These are phyloP conservation scores for Alviniconcha marisindica DNA, from an alignment of 1,140 invertebrate genomes.

Conservation along the genomic window DNA sequence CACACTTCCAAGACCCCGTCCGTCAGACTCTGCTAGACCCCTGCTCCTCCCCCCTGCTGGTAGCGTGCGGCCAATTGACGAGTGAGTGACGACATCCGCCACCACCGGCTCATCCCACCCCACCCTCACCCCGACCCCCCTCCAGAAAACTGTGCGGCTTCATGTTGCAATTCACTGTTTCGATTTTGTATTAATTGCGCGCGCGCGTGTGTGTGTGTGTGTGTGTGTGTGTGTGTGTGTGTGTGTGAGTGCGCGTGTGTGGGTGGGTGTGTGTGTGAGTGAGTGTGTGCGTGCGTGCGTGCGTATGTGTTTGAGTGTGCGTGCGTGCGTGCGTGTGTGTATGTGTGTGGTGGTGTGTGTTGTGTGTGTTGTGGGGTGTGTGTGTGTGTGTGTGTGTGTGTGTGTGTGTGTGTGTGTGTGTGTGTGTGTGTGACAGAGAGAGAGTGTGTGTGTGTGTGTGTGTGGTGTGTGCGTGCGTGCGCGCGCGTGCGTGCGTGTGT, in stretches of 20 bases:
- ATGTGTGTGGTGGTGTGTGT: background rate
- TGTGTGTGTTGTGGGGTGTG: too few species aligned
- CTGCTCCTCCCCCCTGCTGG: constrained; percentile 45
- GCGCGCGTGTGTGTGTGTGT: too few species aligned
- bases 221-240: constrained; percentile 19
- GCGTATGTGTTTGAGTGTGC: background rate
- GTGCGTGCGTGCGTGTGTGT: background rate
- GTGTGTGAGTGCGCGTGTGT: background rate
- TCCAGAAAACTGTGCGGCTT: too few species aligned
- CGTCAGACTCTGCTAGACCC: constrained; percentile 46
- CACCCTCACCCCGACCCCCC: too few species aligned
- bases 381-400: too few species aligned
- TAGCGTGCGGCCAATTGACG: constrained; percentile 50
- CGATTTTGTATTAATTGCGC: too few species aligned
- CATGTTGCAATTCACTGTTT: too few species aligned
- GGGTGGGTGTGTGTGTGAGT: background rate
- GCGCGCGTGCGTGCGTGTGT: too few species aligned
- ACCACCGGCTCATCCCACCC: background rate
- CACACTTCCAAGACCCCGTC: constrained; percentile 43
- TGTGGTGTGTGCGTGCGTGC: too few species aligned
- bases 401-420: too few species aligned
- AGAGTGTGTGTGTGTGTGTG: too few species aligned
- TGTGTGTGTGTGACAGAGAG: too few species aligned
- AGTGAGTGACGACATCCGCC: background rate
- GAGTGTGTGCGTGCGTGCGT: background rate